A percentile compares a stretch with the other conserved stretches of the same genome.
These are phyloP conservation scores for Pseudopleuronectes americanus DNA, from an alignment of 2,797 vertebrate genomes.

Conservation along the genomic window DNA sequence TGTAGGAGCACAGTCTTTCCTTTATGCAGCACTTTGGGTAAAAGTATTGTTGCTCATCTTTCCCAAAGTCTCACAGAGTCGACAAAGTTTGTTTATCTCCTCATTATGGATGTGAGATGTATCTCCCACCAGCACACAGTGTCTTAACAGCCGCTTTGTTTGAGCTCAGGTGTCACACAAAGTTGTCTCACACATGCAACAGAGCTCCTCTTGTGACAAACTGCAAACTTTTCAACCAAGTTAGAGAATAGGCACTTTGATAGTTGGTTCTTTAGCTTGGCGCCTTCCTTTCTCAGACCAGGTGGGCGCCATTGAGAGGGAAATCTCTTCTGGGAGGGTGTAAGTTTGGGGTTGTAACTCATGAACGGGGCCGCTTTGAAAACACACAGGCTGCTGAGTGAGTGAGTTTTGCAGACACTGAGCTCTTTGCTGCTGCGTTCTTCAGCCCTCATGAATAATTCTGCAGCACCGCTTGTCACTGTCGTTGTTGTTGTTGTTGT, in stretches of 20 bases:
- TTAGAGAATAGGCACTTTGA: constrained; percentile 73
- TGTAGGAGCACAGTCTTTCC: constrained; percentile 6
- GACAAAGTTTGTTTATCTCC: constrained; percentile 56
- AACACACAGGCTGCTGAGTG: constrained; percentile 55
- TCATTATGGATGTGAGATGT: constrained; percentile 56
- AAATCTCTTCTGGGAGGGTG: constrained; percentile 62
- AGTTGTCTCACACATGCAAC: constrained; percentile 63
- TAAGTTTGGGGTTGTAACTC: constrained; percentile 69
- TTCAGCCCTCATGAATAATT: constrained; percentile 79
- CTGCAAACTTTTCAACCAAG: constrained; percentile 68
- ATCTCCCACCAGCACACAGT: constrained; percentile 31
- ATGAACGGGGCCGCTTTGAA: constrained; percentile 71
- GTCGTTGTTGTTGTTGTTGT: constrained; percentile 73
- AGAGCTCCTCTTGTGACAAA: constrained; percentile 69
- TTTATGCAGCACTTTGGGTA: constrained; percentile 29
- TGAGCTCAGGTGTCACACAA: constrained; percentile 70
- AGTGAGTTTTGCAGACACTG: constrained; percentile 70
- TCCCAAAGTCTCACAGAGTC: constrained; percentile 30
- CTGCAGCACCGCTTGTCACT: constrained; percentile 62
- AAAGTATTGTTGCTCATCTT: constrained; percentile 26
- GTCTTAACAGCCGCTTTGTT: constrained; percentile 48
- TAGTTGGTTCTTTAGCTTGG: constrained; percentile 35
- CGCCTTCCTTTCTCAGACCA: constrained; percentile 65
- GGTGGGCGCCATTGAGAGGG: constrained; percentile 77
- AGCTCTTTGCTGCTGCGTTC: constrained; percentile 69